phyloP scores from a whole-genome alignment of 2,888 invertebrate genomes.

The Nebria salina region DNA sequence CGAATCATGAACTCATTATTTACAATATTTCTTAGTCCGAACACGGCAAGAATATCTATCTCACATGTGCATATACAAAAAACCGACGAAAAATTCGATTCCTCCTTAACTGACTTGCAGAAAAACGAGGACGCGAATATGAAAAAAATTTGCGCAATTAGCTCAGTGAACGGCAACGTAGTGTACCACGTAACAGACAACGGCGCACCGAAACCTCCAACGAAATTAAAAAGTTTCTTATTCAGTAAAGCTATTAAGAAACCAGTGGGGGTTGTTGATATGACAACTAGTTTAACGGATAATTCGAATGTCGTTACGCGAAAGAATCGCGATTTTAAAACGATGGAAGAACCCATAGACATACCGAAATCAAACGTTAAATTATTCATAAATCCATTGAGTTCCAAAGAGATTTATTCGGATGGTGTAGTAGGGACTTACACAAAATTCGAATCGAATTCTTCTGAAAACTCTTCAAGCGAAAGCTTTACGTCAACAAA shows the following conservation, averaged over 20 bases:
- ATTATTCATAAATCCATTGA: constrained; percentile 61
- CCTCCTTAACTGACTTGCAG: constrained; percentile 53
- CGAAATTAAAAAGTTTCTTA: constrained; percentile 59
- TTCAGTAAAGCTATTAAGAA: constrained; percentile 59
- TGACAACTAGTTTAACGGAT: constrained; percentile 60
- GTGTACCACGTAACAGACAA: constrained; percentile 69
- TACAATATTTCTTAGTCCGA: constrained; percentile 78
- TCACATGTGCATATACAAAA: constrained; percentile 74
- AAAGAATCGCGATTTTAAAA: constrained; percentile 60
- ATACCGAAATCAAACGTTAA: constrained; percentile 58
- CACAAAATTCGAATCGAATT: constrained; percentile 56
- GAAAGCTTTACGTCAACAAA: constrained; percentile 57
- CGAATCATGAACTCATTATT: constrained; percentile 81
- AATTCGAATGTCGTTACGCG: constrained; percentile 59
- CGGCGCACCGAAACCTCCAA: constrained; percentile 58
- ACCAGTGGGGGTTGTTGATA: constrained; percentile 56
- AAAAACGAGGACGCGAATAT: constrained; percentile 57
- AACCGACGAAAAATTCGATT: constrained; percentile 61
- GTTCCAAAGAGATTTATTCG: constrained; percentile 61
- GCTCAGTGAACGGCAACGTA: constrained; percentile 83
- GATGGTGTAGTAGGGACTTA: constrained; percentile 60
- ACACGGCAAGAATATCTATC: constrained; percentile 84
- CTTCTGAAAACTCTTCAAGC: constrained; percentile 56
- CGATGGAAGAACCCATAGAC: constrained; percentile 50
- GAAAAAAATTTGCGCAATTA: constrained; percentile 81